phyloP scores from a whole-genome alignment of 2,888 invertebrate genomes.

The Teleogryllus oceanicus region DNA sequence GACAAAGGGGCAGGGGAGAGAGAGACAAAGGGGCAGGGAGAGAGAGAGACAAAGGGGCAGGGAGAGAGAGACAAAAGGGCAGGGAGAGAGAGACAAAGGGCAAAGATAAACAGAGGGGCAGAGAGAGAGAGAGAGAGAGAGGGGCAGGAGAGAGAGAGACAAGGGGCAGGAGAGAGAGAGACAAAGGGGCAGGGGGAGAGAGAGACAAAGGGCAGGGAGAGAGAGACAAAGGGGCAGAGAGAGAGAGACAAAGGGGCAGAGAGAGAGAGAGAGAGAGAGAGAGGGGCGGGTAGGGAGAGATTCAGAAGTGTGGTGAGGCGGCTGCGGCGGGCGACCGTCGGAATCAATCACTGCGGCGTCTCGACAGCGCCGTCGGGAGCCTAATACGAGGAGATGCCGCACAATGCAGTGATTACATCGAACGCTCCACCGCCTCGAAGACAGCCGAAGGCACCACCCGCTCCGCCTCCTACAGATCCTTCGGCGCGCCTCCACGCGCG shows the following conservation, averaged over 20 bases:
- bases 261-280: neutral
- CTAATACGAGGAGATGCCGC: neutral
- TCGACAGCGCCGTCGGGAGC: neutral
- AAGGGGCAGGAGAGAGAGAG: too few relatives aligned
- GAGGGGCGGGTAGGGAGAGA: neutral
- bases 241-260: neutral
- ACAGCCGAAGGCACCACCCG: too few relatives aligned
- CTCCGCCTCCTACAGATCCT: too few relatives aligned
- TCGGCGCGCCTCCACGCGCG: too few relatives aligned
- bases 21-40: too few relatives aligned
- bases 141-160: too few relatives aligned
- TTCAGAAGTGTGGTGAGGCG: neutral
- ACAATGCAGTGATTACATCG: conserved; percentile 1
- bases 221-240: too few relatives aligned
- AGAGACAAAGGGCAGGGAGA: too few relatives aligned
- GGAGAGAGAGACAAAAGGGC: too few relatives aligned
- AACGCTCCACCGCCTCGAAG: neutral
- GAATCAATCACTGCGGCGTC: neutral
- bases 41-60: too few relatives aligned
- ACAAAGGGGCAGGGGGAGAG: too few relatives aligned
- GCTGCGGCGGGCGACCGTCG: neutral
- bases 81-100: neutral
- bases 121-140: neutral
- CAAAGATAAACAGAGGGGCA: too few relatives aligned
- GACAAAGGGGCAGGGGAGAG: neutral